phyloP scores from a whole-genome alignment of 2,113 vertebrate genomes.

The Macroglossus sobrinus region DNA sequence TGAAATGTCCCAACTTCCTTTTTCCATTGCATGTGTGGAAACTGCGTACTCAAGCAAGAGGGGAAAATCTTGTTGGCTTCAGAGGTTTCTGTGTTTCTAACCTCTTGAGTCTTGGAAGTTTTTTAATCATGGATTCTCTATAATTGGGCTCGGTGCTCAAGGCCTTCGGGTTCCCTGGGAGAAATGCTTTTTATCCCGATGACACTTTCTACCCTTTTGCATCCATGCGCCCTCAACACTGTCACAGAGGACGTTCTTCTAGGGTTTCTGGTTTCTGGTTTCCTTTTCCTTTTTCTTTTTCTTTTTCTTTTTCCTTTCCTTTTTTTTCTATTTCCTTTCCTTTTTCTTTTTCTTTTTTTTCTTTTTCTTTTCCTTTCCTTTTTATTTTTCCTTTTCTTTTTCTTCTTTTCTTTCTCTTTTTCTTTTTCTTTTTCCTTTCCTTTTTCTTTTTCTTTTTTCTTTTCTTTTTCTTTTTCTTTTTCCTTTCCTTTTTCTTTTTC shows the following conservation, averaged over 20 bases:
- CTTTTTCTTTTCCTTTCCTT: no score
- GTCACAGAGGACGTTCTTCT: not conserved
- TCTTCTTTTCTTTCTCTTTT: no score
- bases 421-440: no score
- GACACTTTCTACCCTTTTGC: not conserved
- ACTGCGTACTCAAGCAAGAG: not conserved
- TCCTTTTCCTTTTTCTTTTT: no score
- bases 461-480: no score
- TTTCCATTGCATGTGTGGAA: not conserved
- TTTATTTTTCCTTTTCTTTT: no score
- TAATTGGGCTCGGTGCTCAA: not conserved
- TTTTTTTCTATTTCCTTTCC: no score
- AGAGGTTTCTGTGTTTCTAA: not conserved
- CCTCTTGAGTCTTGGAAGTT: not conserved
- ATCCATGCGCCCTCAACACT: not conserved
- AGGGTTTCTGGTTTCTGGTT: not conserved
- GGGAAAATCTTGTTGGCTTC: not conserved
- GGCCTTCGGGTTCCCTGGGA: not conserved
- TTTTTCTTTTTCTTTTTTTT: no score
- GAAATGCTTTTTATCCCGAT: not conserved
- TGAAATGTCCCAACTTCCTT: not conserved
- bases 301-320: no score
- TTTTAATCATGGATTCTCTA: not conserved
- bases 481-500: no score
- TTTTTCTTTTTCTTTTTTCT: no score